Percentiles rank a stretch among this genome's conserved stretches.
Conservation (phyloP, 2,888 invertebrate species). For the Aromia moschata region DNA sequence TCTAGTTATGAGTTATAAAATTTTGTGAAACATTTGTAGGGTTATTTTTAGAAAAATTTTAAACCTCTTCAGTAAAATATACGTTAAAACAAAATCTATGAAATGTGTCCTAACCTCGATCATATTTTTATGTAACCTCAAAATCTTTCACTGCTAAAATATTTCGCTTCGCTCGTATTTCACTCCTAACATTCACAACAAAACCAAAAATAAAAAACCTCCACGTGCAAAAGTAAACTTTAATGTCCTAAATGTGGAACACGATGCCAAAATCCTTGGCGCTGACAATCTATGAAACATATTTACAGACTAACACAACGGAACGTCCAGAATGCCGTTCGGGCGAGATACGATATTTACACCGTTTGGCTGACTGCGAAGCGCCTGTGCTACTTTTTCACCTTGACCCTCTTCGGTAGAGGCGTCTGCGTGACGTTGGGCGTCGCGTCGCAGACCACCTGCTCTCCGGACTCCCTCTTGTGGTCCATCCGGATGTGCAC, state of each 20-base stretch:
- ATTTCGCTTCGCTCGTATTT: too few relatives aligned
- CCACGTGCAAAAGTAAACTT: neutral
- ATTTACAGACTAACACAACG: neutral
- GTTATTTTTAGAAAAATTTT: too few relatives aligned
- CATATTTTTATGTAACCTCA: too few relatives aligned
- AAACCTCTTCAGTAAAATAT: too few relatives aligned
- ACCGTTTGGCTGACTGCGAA: neutral
- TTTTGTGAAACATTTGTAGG: too few relatives aligned
- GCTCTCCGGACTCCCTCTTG: conserved; percentile 13
- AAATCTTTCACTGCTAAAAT: too few relatives aligned
- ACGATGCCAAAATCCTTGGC: neutral
- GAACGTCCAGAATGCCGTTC: neutral
- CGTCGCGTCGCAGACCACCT: neutral
- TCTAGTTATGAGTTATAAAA: too few relatives aligned
- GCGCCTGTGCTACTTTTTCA: conserved; percentile 1
- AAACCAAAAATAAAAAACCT: too few relatives aligned
- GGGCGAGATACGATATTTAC: neutral
- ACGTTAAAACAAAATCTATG: too few relatives aligned
- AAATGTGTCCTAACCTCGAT: too few relatives aligned
- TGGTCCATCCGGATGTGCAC: conserved; percentile 52
- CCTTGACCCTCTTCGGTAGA: neutral
- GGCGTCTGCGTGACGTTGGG: too few relatives aligned
- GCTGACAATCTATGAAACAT: neutral
- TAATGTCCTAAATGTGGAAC: neutral
- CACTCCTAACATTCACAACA: too few relatives aligned